Conservation (phyloP, 2,888 invertebrate genomes). For the Tetragnatha montana region DNA sequence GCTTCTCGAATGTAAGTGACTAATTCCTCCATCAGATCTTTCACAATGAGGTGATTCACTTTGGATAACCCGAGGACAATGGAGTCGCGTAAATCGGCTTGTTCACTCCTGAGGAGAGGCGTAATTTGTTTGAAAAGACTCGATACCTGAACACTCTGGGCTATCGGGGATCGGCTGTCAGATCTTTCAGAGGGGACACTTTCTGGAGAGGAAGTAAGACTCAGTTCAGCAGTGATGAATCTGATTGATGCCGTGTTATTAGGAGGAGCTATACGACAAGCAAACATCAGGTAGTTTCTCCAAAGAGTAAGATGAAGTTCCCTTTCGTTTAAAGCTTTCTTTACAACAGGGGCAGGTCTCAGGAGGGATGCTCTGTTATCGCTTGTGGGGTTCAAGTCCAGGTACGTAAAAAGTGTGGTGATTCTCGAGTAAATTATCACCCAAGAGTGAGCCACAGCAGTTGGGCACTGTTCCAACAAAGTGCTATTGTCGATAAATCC, state of each 20-base stretch:
- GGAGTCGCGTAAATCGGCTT: conserved; percentile 93
- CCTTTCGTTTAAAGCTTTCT: conserved; percentile 93
- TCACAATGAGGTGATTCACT: conserved; percentile 94
- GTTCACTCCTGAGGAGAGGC: conserved; percentile 93
- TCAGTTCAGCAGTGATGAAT: conserved; percentile 94
- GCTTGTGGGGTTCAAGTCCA: conserved; percentile 95
- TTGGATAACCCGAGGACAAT: conserved; percentile 95
- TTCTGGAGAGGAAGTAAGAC: conserved; percentile 80
- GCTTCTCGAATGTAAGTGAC: conserved; percentile 94
- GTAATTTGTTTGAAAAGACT: conserved; percentile 94
- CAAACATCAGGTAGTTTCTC: conserved; percentile 97
- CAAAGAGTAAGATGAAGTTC: conserved; percentile 97
- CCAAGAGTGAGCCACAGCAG: conserved; percentile 94
- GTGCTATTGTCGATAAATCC: conserved; percentile 92
- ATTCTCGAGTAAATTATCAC: conserved; percentile 94
- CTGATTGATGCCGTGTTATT: conserved; percentile 84
- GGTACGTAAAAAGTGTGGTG: conserved; percentile 91
- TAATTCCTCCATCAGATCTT: conserved; percentile 97
- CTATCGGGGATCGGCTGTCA: conserved; percentile 84
- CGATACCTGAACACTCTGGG: conserved; percentile 81
- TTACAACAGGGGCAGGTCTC: conserved; percentile 83
- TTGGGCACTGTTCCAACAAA: conserved; percentile 88
- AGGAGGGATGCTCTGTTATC: conserved; percentile 96
- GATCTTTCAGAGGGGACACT: conserved; percentile 88
- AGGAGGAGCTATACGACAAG: conserved; percentile 95